Evolutionary conservation across 2,113 vertebrate genomes (phyloP).

Genomic region (Hystrix cristata): DNA sequence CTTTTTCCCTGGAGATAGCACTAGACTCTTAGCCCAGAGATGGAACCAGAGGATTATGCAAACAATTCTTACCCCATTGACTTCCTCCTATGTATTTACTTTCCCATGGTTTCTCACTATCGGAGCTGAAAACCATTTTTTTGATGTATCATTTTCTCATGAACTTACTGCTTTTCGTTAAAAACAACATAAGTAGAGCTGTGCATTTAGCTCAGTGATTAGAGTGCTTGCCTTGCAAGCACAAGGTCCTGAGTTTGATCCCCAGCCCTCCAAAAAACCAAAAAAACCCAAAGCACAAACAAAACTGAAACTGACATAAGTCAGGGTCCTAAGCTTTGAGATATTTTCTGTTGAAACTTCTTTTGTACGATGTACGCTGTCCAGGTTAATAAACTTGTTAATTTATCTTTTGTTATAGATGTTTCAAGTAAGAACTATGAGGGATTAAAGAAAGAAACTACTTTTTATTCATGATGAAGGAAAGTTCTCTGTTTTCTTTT

Average conservation of each 20-base stretch:
- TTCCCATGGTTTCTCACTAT: not conserved
- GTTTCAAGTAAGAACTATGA: not conserved
- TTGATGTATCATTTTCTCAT: not conserved
- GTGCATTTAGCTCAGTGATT: too few species aligned
- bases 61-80: not conserved
- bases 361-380: not conserved
- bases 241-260: too few species aligned
- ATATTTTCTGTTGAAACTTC: not conserved
- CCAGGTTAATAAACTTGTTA: not conserved
- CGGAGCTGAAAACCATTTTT: not conserved
- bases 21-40: not conserved
- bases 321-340: not conserved
- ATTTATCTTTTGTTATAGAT: not conserved
- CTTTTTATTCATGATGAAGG: not conserved
- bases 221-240: too few species aligned
- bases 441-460: not conserved
- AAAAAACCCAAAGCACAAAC: too few species aligned
- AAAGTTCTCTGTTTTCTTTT: not conserved
- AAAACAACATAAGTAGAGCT: not conserved
- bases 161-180: not conserved
- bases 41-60: not conserved
- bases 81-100: not conserved
- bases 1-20: not conserved
- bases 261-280: too few species aligned
- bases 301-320: too few species aligned